Evolutionary conservation across 2,113 vertebrate genomes (phyloP).

Genomic region (Strigops habroptila): DNA sequence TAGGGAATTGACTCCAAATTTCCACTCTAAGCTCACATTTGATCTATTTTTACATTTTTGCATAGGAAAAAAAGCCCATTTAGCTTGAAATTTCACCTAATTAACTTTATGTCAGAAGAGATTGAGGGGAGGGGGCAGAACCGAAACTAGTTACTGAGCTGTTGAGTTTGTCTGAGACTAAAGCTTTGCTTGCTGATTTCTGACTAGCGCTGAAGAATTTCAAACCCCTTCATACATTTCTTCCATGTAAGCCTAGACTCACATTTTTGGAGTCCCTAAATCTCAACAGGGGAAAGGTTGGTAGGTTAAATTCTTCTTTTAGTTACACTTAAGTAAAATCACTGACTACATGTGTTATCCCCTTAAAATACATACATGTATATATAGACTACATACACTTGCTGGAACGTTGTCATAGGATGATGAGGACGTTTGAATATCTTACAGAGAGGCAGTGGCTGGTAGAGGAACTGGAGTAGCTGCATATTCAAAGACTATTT

Average conservation of each 20-base stretch:
- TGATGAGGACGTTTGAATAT: background rate
- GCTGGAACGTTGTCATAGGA: background rate
- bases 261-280: background rate
- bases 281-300: background rate
- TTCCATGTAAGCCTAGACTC: background rate
- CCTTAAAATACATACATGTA: background rate
- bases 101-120: constrained; percentile 4
- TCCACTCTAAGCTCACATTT: constrained; percentile 6
- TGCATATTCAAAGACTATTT: background rate
- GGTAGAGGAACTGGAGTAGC: background rate
- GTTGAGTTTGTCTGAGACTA: background rate
- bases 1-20: constrained; percentile 5
- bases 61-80: background rate
- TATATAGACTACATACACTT: background rate
- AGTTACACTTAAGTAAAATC: background rate
- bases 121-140: background rate
- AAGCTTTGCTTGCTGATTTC: background rate
- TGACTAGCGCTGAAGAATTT: background rate
- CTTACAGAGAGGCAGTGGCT: background rate
- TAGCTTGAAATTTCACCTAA: constrained; percentile 37
- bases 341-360: background rate
- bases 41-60: constrained; percentile 43
- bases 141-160: background rate
- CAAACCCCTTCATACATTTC: background rate
- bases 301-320: constrained; percentile 20